These are phyloP conservation scores for Hipparchia sbordonii DNA, from an alignment of 2,888 invertebrate genomes.

Conservation along the genomic window DNA sequence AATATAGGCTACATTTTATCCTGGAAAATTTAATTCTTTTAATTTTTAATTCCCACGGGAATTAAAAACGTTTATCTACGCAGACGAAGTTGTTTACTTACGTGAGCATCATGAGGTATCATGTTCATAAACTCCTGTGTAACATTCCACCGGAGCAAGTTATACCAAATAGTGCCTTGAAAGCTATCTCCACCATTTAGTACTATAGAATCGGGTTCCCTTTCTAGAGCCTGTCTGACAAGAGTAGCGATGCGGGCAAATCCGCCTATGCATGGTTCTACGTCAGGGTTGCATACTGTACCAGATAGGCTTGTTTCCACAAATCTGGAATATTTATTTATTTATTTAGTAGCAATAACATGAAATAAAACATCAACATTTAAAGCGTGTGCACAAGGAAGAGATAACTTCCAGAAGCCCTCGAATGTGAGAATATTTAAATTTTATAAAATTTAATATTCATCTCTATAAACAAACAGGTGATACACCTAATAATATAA, in stretches of 20 bases:
- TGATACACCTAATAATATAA: too few relatives aligned
- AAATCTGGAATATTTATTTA: conserved; percentile 69
- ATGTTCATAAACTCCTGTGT: conserved; percentile 90
- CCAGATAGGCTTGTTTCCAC: conserved; percentile 83
- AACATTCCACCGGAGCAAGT: conserved; percentile 87
- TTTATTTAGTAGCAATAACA: too few relatives aligned
- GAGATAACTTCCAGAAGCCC: too few relatives aligned
- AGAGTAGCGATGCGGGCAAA: conserved; percentile 85
- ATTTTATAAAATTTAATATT: too few relatives aligned
- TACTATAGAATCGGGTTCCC: conserved; percentile 85
- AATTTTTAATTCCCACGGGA: too few relatives aligned
- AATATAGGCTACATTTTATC: too few relatives aligned
- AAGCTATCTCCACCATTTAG: conserved; percentile 87
- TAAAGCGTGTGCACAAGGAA: too few relatives aligned
- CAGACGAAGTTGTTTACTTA: conserved; percentile 57
- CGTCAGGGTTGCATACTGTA: conserved; percentile 75
- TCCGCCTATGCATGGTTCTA: conserved; percentile 86
- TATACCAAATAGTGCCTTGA: conserved; percentile 91
- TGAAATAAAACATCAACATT: too few relatives aligned
- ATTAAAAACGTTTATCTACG: too few relatives aligned
- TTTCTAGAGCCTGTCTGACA: conserved; percentile 64
- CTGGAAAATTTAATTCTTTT: too few relatives aligned
- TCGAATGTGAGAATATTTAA: too few relatives aligned
- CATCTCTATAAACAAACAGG: too few relatives aligned
- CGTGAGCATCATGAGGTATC: conserved; percentile 90